A percentile compares a stretch with the other conserved stretches of the same genome.
phyloP scores from a whole-genome alignment of 2,797 vertebrate genomes.

The Sus cebifrons region DNA sequence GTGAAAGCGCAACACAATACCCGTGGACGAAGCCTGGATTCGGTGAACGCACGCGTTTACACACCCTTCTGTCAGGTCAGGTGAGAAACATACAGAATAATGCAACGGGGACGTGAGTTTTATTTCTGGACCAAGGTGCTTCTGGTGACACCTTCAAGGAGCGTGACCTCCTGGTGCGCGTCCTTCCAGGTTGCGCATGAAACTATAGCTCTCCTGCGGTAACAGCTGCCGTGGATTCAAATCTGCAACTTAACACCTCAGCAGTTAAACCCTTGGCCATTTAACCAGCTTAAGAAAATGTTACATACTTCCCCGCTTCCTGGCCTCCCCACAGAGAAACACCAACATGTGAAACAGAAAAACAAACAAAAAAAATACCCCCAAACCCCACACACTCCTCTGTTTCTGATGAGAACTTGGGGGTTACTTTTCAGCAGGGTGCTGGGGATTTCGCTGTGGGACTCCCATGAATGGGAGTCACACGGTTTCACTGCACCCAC shows the following conservation, averaged over 20 bases:
- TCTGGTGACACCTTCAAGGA: background rate
- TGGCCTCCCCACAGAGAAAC: background rate
- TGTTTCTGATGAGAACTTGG: slow-evolving; percentile 79
- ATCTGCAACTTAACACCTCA: slow-evolving; percentile 43
- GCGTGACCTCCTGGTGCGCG: accelerated
- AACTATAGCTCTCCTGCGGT: background rate
- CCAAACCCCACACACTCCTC: background rate
- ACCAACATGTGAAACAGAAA: background rate
- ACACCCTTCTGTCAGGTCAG: background rate
- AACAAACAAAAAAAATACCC: background rate
- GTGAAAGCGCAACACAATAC: background rate
- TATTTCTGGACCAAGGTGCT: background rate
- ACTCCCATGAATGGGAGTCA: slow-evolving; percentile 87
- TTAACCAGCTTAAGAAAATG: slow-evolving; percentile 49
- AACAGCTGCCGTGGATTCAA: background rate
- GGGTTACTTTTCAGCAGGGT: slow-evolving; percentile 87
- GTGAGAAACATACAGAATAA: background rate
- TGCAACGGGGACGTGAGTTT: background rate
- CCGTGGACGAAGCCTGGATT: no score
- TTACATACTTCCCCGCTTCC: background rate
- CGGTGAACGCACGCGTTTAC: background rate
- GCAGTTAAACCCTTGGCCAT: slow-evolving; percentile 36
- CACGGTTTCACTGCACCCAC: slow-evolving; percentile 83
- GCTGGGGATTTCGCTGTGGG: slow-evolving; percentile 86
- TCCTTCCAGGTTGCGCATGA: background rate